Evolutionary conservation across 35 echinoderm and acorn worm species (phyloP), one percentile per base, ranked within the genome.

Genomic region (Patiria miniata): DNA sequence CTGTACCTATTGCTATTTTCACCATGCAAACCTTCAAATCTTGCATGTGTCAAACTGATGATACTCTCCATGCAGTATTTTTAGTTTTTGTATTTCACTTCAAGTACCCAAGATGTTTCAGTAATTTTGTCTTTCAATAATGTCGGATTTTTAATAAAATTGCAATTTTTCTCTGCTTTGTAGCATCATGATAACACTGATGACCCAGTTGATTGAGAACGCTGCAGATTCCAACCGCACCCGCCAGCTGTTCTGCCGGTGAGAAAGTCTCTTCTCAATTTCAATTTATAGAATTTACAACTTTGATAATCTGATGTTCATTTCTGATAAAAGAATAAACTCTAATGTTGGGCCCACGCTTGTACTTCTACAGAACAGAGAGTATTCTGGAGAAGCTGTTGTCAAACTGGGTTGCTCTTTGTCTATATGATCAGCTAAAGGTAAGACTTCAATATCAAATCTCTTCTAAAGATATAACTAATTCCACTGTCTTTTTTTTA

Each of bases 391-490:
- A 99, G 50, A 94, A 95, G 65, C 51, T 99, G 22, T 30, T 99
- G 2, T 86, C 81, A 28, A 99, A 92, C 89, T 99, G 96, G 96
- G 40, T 92, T 44, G 86, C 87, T 28, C 56, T 99, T 58, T 92
- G 85, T 21, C 78, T 99, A 28, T 99, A 92, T 61, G 80, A 86
- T 78, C 91, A 92, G 78, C 53, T 99, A 0, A 85, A 99, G 96
- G 96, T 99, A 61, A 34, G 55, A 47, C 42, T 47, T 47, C 4
- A 47, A 6, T 4, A 4, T 47, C 42, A 6, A 47, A 6, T 4
- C 42, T 47, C 42, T 47, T 47, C 12, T 12, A 47, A 47, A 12
- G 12, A 47, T 4, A 47, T 12, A 6, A 12, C 42, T 47, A 4
- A 47, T n/a, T n/a, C n/a, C n/a, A n/a, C n/a, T n/a, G n/a, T n/a